Base-by-base conservation (phyloP, 2,113 vertebrate genomes). In the Zosterops japonicus region DNA sequence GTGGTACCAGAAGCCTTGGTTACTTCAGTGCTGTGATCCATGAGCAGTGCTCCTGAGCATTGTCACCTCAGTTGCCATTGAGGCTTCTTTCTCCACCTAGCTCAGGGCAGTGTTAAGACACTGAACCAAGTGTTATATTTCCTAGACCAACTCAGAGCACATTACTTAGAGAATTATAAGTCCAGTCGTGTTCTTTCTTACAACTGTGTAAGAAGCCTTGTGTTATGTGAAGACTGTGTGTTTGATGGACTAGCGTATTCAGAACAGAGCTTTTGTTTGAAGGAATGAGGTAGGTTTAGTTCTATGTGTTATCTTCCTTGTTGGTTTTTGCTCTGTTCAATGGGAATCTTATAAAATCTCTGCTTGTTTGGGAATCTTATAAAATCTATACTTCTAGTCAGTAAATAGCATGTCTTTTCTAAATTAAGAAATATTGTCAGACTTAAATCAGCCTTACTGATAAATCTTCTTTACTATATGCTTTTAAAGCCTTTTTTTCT, bases 261-360 rank as follows among this genome's bases (percentile, higher is more conserved):
- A 52, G 47, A 92, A 41, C 29, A 56, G 52, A 75, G 29, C 22
- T 90, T 57, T 42, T 83, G 6, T 84, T 85, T 50, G 63, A 71
- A 85, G 61, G 67, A 85, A 5, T 23, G 25, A 42, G 27, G 27
- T 85, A 4, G 14, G 16, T 49, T 88, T 65, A 49, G 25, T 64
- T 88, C 13, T 72, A 4, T 70, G 33, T 39, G 14, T 42, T 79
- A 59, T 21, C 23, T 72, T 75, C 4, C 22, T 53, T 71, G 46
- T 14, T 3, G 1, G 13, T 42, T 49, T 56, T 11, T 14, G 5
- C 13, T 76, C 1, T 0, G 2, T 49, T 83, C 39, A 39, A 39
- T 14, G 27, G 46, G 39, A 74, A 74, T 44, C 33, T 18, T 72
- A 12, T 2, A n/a, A 72, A 60, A 60, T 69, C 28, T 79, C 36